phyloP scores from a whole-genome alignment of 2,888 invertebrate species.

The Idaea aversata region DNA sequence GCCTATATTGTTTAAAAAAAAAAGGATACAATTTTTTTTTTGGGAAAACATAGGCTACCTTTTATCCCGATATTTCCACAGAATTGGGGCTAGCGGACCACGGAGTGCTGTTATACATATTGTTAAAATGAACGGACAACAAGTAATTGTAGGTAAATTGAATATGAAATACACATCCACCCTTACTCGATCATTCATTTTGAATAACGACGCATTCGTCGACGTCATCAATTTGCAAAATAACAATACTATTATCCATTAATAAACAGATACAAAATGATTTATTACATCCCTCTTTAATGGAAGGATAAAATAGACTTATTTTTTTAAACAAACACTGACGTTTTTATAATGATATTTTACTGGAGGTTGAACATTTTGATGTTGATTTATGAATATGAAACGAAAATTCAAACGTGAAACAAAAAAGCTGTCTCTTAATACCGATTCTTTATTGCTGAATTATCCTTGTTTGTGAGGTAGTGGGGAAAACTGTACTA shows the following conservation, averaged over 20 bases:
- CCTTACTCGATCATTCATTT: conserved; percentile 32
- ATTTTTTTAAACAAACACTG: not conserved
- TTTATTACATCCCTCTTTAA: conserved; percentile 2
- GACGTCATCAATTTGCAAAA: conserved; percentile 3
- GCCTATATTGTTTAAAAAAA: too few species aligned
- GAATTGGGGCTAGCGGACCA: not conserved
- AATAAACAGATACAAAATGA: conserved; percentile 6
- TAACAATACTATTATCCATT: conserved; percentile 10
- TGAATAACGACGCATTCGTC: conserved; percentile 24
- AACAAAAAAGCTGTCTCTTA: not conserved
- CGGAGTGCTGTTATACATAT: not conserved
- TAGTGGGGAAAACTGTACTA: too few species aligned
- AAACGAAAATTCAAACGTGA: not conserved
- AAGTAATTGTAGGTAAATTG: not conserved
- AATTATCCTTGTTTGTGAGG: too few species aligned
- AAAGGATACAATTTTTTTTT: too few species aligned
- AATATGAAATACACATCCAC: not conserved
- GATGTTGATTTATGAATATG: not conserved
- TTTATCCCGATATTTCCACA: not conserved
- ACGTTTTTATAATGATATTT: not conserved
- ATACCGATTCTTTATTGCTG: too few species aligned
- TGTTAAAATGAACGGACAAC: not conserved
- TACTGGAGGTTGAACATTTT: not conserved
- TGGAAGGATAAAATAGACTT: not conserved
- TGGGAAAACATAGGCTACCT: too few species aligned